Evolutionary conservation across 2,888 invertebrate species (phyloP), one percentile per base, ranked within the genome.

Genomic region (Eudemis profundana): DNA sequence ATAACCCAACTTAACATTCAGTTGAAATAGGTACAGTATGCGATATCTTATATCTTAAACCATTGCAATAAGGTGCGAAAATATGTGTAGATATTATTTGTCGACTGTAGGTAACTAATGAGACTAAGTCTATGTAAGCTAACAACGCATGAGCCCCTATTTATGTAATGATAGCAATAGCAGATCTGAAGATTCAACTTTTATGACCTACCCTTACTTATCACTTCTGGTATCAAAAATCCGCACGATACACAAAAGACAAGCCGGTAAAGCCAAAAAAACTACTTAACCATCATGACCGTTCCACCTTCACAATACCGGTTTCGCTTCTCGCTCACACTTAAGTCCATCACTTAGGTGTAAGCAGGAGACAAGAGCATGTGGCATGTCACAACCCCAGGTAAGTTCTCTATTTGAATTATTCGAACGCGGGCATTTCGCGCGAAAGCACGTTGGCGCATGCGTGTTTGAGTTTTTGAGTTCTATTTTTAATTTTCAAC

Each of bases 401-500:
- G 90, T 90, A 85, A 81, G 79, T 76, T 80, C 75, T 72, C 78
- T 77, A 78, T 78, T 78, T 76, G 75, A 83, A 82, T 78, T 89
- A 91, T 89, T 91, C 88, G 85, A 86, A 86, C 85, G 86, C 86
- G 82, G 83, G 84, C 90, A 85, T 87, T 86, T 82, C 89, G 90
- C 91, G 89, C 85, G 88, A 85, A 87, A 83, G 85, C 86, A 90
- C 91, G 89, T 75, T 70, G 71, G 78, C 74, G 75, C 78, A 73
- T 80, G 79, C 81, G 83, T 81, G 75, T 77, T 70, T 73, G 44
- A 62, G 10, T 62, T 54, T 61, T 57, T 44, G 50, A 36, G 40
- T 57, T 36, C 4, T 10, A 38, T 40, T 51, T 57, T 57, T 44
- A 46, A 51, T 23, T 50, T n/a, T 36, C 50, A 17, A 44, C 8